phyloP scores from a whole-genome alignment of 2,888 invertebrate species.

The Netelia melanura region DNA sequence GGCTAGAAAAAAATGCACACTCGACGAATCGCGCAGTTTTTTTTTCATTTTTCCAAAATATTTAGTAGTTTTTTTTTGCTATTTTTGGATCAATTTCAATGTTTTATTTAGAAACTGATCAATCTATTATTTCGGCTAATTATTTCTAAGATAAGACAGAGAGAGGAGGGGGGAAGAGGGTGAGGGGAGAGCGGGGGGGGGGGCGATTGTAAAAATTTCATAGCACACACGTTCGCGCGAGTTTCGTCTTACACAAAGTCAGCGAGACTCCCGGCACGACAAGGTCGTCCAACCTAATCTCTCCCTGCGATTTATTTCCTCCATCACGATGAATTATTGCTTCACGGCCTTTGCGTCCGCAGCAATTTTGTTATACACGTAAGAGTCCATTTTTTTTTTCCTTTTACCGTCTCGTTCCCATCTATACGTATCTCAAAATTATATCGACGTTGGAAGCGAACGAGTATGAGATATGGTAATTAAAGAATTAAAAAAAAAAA shows the following conservation, averaged over 20 bases:
- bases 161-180: not conserved
- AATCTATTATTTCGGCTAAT: too few relatives aligned
- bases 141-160: not conserved
- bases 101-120: too few relatives aligned
- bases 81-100: too few relatives aligned
- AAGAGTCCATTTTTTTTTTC: not conserved
- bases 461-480: not conserved
- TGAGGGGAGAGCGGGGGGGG: too few relatives aligned
- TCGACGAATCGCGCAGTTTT: too few relatives aligned
- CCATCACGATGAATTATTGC: constrained; percentile 24
- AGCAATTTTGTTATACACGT: not conserved
- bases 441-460: not conserved
- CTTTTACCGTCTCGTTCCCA: not conserved
- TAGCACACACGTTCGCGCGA: not conserved
- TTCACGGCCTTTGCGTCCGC: constrained; percentile 20
- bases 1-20: too few relatives aligned
- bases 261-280: not conserved
- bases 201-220: not conserved
- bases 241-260: not conserved
- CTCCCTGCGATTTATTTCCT: constrained; percentile 20
- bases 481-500: not conserved
- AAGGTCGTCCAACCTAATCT: constrained; percentile 48
- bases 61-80: too few relatives aligned
- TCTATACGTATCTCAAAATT: not conserved
- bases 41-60: too few relatives aligned